A percentile compares a stretch with the other conserved stretches of the same genome.
Evolutionary conservation across 1,140 invertebrate species (phyloP).

Genomic region (Achatina immaculata): DNA sequence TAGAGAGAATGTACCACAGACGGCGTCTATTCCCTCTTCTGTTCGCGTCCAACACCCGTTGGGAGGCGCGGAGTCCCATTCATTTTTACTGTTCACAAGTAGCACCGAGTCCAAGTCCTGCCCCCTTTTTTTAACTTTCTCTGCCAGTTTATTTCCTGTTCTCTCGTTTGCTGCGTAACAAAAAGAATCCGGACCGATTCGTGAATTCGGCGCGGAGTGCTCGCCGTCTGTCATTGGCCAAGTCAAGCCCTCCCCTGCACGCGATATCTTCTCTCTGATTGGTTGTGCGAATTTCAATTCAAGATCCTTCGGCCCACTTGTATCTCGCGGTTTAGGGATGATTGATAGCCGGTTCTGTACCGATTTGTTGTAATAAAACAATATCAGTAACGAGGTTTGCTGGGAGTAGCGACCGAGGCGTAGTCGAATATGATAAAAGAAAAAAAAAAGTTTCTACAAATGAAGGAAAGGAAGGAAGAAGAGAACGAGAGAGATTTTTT

Average conservation of each 20-base stretch:
- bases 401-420: not conserved
- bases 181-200: slow-evolving; percentile 19
- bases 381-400: slow-evolving; percentile 13
- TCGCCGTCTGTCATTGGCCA: slow-evolving; percentile 30
- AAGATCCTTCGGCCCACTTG: not conserved
- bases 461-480: not conserved
- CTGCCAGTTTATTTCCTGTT: not conserved
- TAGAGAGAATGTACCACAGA: not conserved
- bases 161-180: slow-evolving; percentile 1
- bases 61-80: slow-evolving; percentile 19
- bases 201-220: not conserved
- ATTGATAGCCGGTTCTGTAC: slow-evolving; percentile 12
- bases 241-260: slow-evolving; percentile 23
- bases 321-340: slow-evolving; percentile 14
- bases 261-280: slow-evolving; percentile 2
- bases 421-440: not conserved
- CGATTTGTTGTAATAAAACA: slow-evolving; percentile 22
- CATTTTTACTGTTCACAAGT: not conserved
- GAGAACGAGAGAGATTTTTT: not conserved
- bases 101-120: not conserved
- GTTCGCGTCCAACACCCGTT: not conserved
- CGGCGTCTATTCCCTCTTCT: not conserved
- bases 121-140: slow-evolving; percentile 7
- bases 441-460: not conserved
- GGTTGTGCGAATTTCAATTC: slow-evolving; percentile 16